Percentiles rank a stretch among this genome's conserved stretches.
Conservation (phyloP, 2,888 invertebrate genomes). For the Ypsolopha sequella region DNA sequence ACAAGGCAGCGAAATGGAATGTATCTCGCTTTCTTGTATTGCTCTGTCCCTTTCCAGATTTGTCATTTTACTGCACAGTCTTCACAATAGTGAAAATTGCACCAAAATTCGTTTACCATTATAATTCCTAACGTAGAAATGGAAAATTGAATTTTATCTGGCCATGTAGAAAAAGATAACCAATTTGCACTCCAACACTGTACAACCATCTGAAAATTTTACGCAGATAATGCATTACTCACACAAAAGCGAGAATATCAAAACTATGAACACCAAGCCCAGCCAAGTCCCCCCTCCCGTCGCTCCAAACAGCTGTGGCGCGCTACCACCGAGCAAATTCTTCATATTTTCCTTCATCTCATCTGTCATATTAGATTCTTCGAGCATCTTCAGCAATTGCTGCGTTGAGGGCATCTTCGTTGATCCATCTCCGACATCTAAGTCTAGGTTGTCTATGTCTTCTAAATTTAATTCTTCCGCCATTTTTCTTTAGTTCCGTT, state of each 20-base stretch:
- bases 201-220: too few relatives aligned
- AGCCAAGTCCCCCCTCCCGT: constrained; percentile 28
- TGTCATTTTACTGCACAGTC: too few relatives aligned
- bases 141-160: too few relatives aligned
- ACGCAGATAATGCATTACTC: constrained; percentile 25
- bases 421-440: constrained; percentile 25
- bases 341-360: constrained; percentile 72
- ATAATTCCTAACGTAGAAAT: too few relatives aligned
- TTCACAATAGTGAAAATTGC: too few relatives aligned
- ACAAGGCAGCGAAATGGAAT: too few relatives aligned
- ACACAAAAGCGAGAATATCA: constrained; percentile 45
- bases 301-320: constrained; percentile 41
- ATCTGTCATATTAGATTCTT: constrained; percentile 71
- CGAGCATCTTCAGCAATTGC: constrained; percentile 69
- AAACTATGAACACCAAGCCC: constrained; percentile 33
- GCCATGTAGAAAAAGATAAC: too few relatives aligned
- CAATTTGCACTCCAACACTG: too few relatives aligned
- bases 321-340: constrained; percentile 56
- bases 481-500: constrained; percentile 14
- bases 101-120: too few relatives aligned
- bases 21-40: too few relatives aligned
- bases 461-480: constrained; percentile 21
- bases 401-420: constrained; percentile 59
- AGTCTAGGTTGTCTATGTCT: constrained; percentile 25
- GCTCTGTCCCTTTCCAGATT: too few relatives aligned